Evolutionary conservation across 2,888 invertebrate genomes (phyloP).

Genomic region (Amblyjoppa fuscipennis): DNA sequence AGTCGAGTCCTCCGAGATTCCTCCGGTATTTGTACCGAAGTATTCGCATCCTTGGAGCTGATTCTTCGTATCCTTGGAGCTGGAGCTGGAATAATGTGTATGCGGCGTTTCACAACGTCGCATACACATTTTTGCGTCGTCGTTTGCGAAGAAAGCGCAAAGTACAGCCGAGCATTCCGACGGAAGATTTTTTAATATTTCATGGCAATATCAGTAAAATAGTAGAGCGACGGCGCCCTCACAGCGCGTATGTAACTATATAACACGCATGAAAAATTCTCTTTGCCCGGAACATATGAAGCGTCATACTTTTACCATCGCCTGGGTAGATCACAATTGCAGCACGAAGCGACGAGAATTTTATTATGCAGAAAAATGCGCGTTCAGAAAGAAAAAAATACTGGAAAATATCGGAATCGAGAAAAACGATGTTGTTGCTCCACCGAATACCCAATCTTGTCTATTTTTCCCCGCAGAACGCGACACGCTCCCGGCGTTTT

Average conservation of each 20-base stretch:
- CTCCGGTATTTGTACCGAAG: neutral
- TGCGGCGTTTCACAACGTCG: neutral
- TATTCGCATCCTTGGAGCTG: neutral
- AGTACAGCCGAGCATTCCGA: neutral
- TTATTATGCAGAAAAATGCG: neutral
- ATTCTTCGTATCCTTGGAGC: neutral
- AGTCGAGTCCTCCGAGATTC: neutral
- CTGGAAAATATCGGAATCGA: neutral
- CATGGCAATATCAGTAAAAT: conserved; percentile 7
- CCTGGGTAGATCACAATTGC: neutral
- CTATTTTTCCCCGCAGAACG: neutral
- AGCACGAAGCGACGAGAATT: neutral
- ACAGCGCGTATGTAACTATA: too few species aligned
- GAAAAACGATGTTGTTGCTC: neutral
- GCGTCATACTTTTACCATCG: neutral
- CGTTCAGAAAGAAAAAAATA: neutral
- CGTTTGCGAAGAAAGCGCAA: neutral
- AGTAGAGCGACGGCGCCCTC: neutral
- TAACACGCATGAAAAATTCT: conserved; percentile 21
- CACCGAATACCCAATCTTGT: too few species aligned
- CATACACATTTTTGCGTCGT: neutral
- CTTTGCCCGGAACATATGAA: neutral
- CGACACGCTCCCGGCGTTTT: neutral
- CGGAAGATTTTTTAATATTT: neutral
- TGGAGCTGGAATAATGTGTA: neutral